Percentiles rank a stretch among this genome's conserved stretches.
Conservation (phyloP, 2,113 vertebrate species). For the Poeciliopsis occidentalis region DNA sequence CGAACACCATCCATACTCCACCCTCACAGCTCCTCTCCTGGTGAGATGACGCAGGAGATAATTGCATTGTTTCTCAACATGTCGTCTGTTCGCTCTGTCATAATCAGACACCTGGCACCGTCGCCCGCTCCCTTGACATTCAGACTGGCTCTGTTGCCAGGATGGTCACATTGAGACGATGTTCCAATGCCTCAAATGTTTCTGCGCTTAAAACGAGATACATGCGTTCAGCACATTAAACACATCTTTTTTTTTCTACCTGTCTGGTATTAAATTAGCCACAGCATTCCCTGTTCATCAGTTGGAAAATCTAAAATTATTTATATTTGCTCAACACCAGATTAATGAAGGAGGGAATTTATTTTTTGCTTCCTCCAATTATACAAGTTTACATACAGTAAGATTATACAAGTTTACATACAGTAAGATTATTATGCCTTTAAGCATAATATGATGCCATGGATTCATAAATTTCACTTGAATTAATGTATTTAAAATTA, state of each 20-base stretch:
- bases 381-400: neutral
- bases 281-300: neutral
- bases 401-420: neutral
- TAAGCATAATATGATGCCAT: no score
- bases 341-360: neutral
- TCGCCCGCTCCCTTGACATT: constrained; percentile 54
- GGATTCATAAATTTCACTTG: neutral
- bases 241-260: neutral
- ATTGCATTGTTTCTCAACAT: constrained; percentile 50
- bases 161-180: constrained; percentile 18
- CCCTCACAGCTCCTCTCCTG: neutral
- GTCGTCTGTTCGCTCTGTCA: constrained; percentile 37
- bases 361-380: neutral
- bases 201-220: neutral
- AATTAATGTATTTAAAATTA: neutral
- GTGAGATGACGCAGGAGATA: constrained; percentile 41
- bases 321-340: neutral
- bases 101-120: constrained; percentile 40
- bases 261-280: neutral
- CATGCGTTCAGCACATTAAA: neutral
- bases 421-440: no score
- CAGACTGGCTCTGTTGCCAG: constrained; percentile 55
- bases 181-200: constrained; percentile 21
- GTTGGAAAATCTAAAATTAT: neutral
- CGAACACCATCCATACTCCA: constrained; percentile 10